Conservation (phyloP, 2,888 invertebrate genomes). For the Protonemura montana region DNA sequence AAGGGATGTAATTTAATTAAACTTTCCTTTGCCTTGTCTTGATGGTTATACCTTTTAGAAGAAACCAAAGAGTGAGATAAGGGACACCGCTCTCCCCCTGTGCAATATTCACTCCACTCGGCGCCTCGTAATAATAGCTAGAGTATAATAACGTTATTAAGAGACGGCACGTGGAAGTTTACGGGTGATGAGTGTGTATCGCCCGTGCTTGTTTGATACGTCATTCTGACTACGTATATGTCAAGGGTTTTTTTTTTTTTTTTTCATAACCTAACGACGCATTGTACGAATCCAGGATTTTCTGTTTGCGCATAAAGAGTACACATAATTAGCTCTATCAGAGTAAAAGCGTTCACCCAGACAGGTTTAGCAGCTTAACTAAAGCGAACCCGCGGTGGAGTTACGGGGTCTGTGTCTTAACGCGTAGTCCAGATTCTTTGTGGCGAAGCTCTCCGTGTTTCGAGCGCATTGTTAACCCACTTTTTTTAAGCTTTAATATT, state of each 20-base stretch:
- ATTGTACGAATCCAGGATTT: background rate
- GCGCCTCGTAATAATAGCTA: background rate
- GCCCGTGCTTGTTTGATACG: background rate
- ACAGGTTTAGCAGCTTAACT: background rate
- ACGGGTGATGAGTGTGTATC: background rate
- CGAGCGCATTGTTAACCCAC: background rate
- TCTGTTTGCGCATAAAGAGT: background rate
- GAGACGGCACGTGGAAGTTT: background rate
- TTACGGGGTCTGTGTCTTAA: background rate
- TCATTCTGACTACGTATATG: background rate
- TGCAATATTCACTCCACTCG: slow-evolving; percentile 24
- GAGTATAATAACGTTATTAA: background rate
- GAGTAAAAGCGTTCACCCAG: background rate
- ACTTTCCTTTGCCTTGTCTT: slow-evolving; percentile 21
- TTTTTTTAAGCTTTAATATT: background rate
- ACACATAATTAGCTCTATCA: background rate
- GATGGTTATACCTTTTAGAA: slow-evolving; percentile 14
- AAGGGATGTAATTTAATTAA: slow-evolving; percentile 29
- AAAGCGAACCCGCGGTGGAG: background rate
- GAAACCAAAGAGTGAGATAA: slow-evolving; percentile 22
- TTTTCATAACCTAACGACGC: background rate
- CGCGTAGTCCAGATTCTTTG: background rate
- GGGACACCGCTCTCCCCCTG: background rate
- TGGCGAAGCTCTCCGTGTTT: background rate
- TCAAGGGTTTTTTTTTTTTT: background rate